Conservation (phyloP, 64 coral and sea anemone species). For the Dendronephthya gigantea region DNA sequence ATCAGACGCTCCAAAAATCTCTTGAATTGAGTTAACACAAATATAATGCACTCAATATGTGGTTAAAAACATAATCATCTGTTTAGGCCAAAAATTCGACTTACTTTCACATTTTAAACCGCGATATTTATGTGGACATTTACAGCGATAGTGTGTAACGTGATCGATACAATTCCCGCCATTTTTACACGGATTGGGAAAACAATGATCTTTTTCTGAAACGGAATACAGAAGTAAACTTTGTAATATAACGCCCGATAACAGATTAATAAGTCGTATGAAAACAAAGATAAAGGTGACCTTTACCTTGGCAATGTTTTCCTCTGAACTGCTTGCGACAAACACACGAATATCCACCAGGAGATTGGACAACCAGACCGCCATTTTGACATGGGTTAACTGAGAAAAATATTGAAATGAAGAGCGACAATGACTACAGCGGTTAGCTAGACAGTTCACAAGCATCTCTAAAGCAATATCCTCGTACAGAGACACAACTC, state of each 20-base stretch:
- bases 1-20: too few relatives aligned
- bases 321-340: slow-evolving; percentile 62
- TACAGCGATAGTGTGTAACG: slow-evolving; percentile 35
- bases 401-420: too few relatives aligned
- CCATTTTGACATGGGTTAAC: slow-evolving; percentile 14
- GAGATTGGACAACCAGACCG: background rate
- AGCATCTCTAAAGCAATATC: too few relatives aligned
- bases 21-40: too few relatives aligned
- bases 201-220: slow-evolving; percentile 56
- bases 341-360: slow-evolving; percentile 36
- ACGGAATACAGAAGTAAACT: background rate
- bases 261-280: too few relatives aligned
- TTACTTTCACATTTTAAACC: slow-evolving; percentile 42
- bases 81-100: too few relatives aligned
- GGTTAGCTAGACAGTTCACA: too few relatives aligned
- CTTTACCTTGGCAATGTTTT: slow-evolving; percentile 56
- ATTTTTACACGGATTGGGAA: slow-evolving; percentile 72
- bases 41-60: too few relatives aligned
- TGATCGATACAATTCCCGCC: slow-evolving; percentile 73
- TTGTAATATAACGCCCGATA: too few relatives aligned
- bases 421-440: background rate
- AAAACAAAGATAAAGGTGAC: too few relatives aligned
- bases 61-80: too few relatives aligned
- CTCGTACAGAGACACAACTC: too few relatives aligned
- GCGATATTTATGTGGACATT: slow-evolving; percentile 50